Evolutionary conservation across 2,113 vertebrate genomes (phyloP).

Genomic region (Podarcis muralis): DNA sequence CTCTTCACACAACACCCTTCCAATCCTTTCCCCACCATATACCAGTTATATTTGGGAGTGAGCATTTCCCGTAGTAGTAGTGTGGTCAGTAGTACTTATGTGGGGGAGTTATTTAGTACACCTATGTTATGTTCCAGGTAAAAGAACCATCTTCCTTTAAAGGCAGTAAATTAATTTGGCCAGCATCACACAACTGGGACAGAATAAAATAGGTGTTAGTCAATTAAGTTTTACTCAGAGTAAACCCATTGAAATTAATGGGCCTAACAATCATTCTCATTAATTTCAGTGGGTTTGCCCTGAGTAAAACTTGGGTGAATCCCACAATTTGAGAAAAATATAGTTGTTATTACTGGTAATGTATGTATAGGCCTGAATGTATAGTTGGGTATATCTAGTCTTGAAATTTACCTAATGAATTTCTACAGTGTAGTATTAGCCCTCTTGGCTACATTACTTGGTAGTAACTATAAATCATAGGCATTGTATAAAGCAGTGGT

Average conservation of each 20-base stretch:
- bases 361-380: background rate
- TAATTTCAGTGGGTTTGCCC: too few species aligned
- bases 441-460: background rate
- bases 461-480: background rate
- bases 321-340: background rate
- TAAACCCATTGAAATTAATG: too few species aligned
- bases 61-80: background rate
- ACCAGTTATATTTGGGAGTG: background rate
- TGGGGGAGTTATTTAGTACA: background rate
- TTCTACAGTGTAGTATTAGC: background rate
- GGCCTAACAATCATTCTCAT: too few species aligned
- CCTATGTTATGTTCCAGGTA: background rate
- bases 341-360: background rate
- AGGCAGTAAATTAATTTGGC: background rate
- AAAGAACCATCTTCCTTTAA: background rate
- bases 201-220: background rate
- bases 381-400: too few species aligned
- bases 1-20: background rate
- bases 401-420: background rate
- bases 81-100: background rate
- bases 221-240: too few species aligned
- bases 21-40: background rate
- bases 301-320: background rate
- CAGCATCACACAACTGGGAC: background rate
- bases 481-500: background rate